Evolutionary conservation across 2,113 vertebrate genomes (phyloP), one percentile per base, ranked within the genome.

Genomic region (Gnathochromis pfefferi): DNA sequence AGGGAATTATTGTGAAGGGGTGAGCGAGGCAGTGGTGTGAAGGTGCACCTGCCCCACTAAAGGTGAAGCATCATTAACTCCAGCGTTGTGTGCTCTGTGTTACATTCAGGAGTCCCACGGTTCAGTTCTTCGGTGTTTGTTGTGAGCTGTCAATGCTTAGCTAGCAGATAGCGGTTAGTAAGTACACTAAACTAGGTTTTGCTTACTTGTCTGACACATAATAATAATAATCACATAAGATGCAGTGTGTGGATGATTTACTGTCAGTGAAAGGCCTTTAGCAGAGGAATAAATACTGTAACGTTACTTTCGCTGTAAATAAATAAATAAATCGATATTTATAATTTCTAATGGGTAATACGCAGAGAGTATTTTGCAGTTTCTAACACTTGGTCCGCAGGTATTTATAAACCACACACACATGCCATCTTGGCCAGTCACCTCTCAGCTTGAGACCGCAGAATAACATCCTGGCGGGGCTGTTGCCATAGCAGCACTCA

Each of bases 401-500:
- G 80, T 81, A 45, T 81, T 81, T 60, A 81, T 45, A 81, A 58
- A 81, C 54, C 80, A 45, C 49, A 82, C 65, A 49, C 65, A 49
- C 80, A 81, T 3, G 11, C 40, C 33, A 17, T 80, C 31, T 38
- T 23, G 45, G 55, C 42, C 42, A 78, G 55, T 82, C 68, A 80
- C 55, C 28, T 82, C 80, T 83, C 68, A 68, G 80, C 83, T 65
- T 70, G 65, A 81, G 35, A 35, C 33, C 13, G 13, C 28, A 19
- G 13, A 70, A 79, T 21, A 47, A 55, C 84, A 55, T 78, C 26
- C 21, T 38, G 35, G 26, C 8, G 21, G 65, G 19, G 3, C 38
- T 57, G 85, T 90, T 90, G 82, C 85, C 79, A 90, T 87, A 33
- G 89, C 78, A 90, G 68, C 85, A 17, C 47, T 78, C 19, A 7